Conservation (phyloP, 2,113 vertebrate genomes). For the Poeciliopsis prolifica region DNA sequence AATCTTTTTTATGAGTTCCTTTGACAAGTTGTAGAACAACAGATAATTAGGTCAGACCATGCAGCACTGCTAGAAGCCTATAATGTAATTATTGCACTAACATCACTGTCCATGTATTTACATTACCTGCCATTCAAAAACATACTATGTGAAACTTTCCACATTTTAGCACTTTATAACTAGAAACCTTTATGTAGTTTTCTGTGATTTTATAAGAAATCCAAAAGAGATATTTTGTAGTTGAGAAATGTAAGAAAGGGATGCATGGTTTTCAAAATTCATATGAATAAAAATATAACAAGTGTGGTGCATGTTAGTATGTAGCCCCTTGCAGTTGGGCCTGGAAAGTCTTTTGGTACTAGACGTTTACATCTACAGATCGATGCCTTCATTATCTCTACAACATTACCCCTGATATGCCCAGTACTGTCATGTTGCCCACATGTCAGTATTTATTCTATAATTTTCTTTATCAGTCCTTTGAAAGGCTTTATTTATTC, state of each 20-base stretch:
- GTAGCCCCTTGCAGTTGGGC: too few relatives aligned
- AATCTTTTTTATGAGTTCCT: conserved; percentile 6
- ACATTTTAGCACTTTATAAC: neutral
- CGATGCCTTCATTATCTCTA: too few relatives aligned
- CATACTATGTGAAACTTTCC: too few relatives aligned
- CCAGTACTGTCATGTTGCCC: too few relatives aligned
- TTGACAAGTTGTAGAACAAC: conserved; percentile 4
- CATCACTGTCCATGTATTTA: neutral
- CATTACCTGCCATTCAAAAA: neutral
- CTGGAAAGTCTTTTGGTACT: too few relatives aligned
- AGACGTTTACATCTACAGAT: too few relatives aligned
- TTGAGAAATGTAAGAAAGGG: neutral
- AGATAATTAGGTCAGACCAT: conserved; percentile 3
- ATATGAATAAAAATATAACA: too few relatives aligned
- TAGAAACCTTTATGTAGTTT: neutral
- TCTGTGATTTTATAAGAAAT: neutral
- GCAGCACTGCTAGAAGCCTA: neutral
- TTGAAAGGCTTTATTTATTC: too few relatives aligned
- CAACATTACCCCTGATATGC: too few relatives aligned
- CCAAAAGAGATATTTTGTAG: neutral
- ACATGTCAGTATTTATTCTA: neutral
- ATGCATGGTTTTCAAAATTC: neutral
- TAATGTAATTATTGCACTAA: neutral
- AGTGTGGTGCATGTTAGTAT: too few relatives aligned
- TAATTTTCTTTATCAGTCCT: neutral